Percentiles rank a stretch among this genome's conserved stretches.
Evolutionary conservation across 2,797 vertebrate species (phyloP).

Genomic region (Melanogrammus aeglefinus): DNA sequence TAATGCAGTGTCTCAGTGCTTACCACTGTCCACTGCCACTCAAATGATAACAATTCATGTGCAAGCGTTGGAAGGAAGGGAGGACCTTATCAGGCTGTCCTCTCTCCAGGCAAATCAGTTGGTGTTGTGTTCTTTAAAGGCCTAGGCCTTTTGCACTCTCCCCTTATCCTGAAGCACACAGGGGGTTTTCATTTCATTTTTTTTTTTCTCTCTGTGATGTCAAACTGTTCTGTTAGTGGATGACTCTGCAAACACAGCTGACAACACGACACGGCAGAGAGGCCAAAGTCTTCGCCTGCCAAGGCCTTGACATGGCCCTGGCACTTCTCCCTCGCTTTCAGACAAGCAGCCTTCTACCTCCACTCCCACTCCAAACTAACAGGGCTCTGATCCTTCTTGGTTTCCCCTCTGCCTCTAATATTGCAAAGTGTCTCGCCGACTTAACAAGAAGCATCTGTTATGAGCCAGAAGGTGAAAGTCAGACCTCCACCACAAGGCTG

Average conservation of each 20-base stretch:
- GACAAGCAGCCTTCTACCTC: too few species aligned
- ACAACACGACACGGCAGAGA: conserved; percentile 36
- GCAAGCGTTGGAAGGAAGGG: conserved; percentile 27
- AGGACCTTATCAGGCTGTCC: conserved; percentile 25
- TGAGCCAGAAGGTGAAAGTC: conserved; percentile 53
- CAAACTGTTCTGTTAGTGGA: neutral
- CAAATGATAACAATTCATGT: conserved; percentile 35
- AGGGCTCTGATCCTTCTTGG: too few species aligned
- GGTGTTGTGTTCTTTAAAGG: conserved; percentile 22
- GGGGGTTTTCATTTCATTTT: conserved; percentile 4
- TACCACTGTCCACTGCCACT: conserved; percentile 19
- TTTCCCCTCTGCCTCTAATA: conserved; percentile 28
- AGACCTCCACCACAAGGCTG: conserved; percentile 24
- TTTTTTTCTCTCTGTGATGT: neutral
- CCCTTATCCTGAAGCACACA: conserved; percentile 21
- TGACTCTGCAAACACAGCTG: conserved; percentile 31
- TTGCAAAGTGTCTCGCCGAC: conserved; percentile 23
- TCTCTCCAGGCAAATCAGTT: conserved; percentile 20
- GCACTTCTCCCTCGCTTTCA: neutral
- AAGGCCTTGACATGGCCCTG: neutral
- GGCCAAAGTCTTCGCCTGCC: conserved; percentile 8
- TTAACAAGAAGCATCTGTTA: conserved; percentile 27
- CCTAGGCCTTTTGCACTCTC: conserved; percentile 42
- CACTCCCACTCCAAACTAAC: neutral
- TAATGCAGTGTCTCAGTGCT: conserved; percentile 25